A percentile compares a stretch with the other conserved stretches of the same genome.
These are phyloP conservation scores for Drosophila austrosaltans DNA, from an alignment of 2,888 invertebrate species.

Conservation along the genomic window DNA sequence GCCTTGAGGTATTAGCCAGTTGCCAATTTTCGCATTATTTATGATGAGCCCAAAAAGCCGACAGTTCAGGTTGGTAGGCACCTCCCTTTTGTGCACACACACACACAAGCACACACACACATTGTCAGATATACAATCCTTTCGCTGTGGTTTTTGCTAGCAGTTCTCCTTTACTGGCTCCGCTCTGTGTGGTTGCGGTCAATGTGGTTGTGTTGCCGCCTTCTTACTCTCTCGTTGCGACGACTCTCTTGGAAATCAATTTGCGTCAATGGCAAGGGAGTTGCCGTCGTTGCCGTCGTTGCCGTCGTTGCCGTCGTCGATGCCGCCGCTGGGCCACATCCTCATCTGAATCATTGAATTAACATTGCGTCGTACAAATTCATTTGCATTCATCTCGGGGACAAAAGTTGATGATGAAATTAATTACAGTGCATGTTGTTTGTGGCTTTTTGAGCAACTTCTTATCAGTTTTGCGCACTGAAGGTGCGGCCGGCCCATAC, in stretches of 20 bases:
- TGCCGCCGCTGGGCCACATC: constrained; percentile 20
- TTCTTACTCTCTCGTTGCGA: constrained; percentile 1
- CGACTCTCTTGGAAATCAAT: constrained; percentile 48
- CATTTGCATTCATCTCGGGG: constrained; percentile 68
- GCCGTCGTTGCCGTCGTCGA: constrained; percentile 41
- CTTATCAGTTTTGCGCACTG: constrained; percentile 32
- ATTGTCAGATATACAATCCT: constrained; percentile 54
- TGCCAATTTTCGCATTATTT: constrained; percentile 64
- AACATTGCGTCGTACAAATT: constrained; percentile 57
- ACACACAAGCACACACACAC: constrained; percentile 27
- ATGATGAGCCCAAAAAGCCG: constrained; percentile 54
- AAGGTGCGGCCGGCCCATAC: constrained; percentile 45
- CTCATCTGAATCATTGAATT: constrained; percentile 46
- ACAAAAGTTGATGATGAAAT: constrained; percentile 50
- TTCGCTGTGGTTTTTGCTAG: constrained; percentile 57
- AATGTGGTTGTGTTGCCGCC: constrained; percentile 47
- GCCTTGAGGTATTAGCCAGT: constrained; percentile 30
- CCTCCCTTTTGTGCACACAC: neutral
- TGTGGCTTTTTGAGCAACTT: constrained; percentile 42
- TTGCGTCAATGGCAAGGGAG: constrained; percentile 44
- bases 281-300: constrained; percentile 39
- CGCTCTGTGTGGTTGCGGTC: constrained; percentile 56
- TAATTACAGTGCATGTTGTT: constrained; percentile 60
- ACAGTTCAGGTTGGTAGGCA: constrained; percentile 12
- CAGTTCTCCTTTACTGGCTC: constrained; percentile 22